Evolutionary conservation across 2,113 vertebrate genomes (phyloP).

Genomic region (Synodontis membranacea): DNA sequence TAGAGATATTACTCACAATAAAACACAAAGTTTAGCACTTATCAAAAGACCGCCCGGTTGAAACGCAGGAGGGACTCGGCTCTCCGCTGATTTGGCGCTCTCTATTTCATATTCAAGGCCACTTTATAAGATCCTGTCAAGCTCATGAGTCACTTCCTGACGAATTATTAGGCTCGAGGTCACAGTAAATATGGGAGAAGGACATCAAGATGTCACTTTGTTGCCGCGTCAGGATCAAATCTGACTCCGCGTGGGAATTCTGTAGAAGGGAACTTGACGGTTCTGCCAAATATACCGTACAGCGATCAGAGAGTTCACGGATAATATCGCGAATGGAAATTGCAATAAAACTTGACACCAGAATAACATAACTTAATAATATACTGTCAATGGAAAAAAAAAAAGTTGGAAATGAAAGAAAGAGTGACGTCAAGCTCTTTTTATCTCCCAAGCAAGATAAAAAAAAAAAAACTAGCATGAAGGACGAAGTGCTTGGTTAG

Average conservation of each 20-base stretch:
- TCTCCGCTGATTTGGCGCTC: neutral
- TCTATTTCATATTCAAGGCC: neutral
- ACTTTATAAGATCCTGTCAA: constrained; percentile 18
- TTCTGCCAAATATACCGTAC: constrained; percentile 11
- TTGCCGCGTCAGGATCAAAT: neutral
- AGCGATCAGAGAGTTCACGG: neutral
- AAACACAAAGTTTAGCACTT: constrained; percentile 20
- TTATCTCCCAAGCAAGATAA: neutral
- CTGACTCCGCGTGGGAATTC: neutral
- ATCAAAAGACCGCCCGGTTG: constrained; percentile 26
- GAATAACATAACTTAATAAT: neutral
- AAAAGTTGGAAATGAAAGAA: neutral
- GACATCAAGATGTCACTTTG: neutral
- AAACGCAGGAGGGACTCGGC: neutral
- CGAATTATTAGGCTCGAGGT: neutral
- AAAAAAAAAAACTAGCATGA: neutral
- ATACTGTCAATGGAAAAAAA: neutral
- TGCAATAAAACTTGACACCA: constrained; percentile 1
- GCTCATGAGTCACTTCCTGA: constrained; percentile 17
- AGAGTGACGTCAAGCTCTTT: neutral
- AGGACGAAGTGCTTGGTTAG: neutral
- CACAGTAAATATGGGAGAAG: neutral
- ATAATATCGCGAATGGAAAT: constrained; percentile 7
- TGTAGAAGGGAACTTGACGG: neutral
- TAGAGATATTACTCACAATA: constrained; percentile 15